Percentiles rank a stretch among this genome's conserved stretches.
Evolutionary conservation across 2,797 vertebrate species (phyloP).

Genomic region (Enteromius unitaeniatus): DNA sequence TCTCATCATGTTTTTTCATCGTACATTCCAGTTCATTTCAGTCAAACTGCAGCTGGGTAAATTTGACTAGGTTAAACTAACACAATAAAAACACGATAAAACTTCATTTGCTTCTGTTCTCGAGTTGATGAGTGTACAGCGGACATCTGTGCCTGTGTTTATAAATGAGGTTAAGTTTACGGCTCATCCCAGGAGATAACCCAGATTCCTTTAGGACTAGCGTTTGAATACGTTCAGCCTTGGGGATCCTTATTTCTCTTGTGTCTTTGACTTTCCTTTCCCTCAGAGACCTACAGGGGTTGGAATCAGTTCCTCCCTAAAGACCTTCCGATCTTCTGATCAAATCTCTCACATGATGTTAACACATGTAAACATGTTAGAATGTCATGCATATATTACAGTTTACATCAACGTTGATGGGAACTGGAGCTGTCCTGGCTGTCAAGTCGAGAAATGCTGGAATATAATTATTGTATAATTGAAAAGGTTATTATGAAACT

Average conservation of each 20-base stretch:
- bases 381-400: background rate
- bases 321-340: background rate
- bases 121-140: background rate
- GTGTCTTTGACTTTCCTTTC: constrained; percentile 24
- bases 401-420: no score
- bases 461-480: no score
- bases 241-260: constrained; percentile 16
- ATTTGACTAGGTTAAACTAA: no score
- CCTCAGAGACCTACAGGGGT: constrained; percentile 39
- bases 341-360: background rate
- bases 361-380: background rate
- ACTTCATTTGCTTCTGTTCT: background rate
- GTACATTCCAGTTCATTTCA: no score
- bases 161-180: background rate
- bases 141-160: constrained; percentile 22
- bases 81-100: no score
- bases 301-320: constrained; percentile 3
- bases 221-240: background rate
- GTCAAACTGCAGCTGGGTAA: no score
- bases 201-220: constrained; percentile 21
- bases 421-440: no score
- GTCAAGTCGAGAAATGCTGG: background rate
- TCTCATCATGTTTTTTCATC: no score
- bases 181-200: constrained; percentile 27
- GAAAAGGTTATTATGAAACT: background rate